phyloP scores from a whole-genome alignment of 2,113 vertebrate species.

The Notarius quadriscutis region DNA sequence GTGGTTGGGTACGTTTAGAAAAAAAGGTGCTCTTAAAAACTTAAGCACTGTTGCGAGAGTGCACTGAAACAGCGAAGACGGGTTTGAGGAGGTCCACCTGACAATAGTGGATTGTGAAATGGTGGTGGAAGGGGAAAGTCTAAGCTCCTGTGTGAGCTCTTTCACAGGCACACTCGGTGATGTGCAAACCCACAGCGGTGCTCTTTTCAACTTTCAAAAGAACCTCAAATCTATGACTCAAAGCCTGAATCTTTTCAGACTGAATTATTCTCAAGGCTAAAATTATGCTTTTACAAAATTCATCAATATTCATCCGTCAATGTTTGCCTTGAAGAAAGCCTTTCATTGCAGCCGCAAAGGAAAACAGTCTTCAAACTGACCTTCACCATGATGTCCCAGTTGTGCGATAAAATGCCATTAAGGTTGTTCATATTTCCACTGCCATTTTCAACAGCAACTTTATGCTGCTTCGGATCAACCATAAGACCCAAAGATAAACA shows the following conservation, averaged over 20 bases:
- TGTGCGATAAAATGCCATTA: not conserved
- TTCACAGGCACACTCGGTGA: conserved; percentile 9
- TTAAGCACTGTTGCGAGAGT: no score
- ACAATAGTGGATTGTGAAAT: not conserved
- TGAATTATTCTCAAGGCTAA: conserved; percentile 36
- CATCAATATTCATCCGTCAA: conserved; percentile 6
- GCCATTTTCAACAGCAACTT: not conserved
- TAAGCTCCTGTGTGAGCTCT: not conserved
- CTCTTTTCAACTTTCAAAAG: conserved; percentile 11
- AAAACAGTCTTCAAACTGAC: conserved; percentile 35
- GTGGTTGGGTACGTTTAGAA: not conserved
- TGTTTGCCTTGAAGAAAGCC: not conserved
- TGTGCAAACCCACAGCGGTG: conserved; percentile 28
- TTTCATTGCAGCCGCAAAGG: conserved; percentile 6
- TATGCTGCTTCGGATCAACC: not conserved
- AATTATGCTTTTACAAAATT: conserved; percentile 38
- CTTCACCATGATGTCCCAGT: conserved; percentile 10
- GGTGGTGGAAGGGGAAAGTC: not conserved
- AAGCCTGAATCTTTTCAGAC: conserved; percentile 19
- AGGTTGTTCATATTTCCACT: not conserved
- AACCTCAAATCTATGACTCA: conserved; percentile 14
- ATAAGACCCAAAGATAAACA: not conserved
- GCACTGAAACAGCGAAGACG: not conserved
- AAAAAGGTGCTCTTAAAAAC: not conserved
- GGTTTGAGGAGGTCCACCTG: not conserved